These are phyloP conservation scores for Synanceia verrucosa DNA, from an alignment of 2,797 vertebrate species.

Conservation along the genomic window DNA sequence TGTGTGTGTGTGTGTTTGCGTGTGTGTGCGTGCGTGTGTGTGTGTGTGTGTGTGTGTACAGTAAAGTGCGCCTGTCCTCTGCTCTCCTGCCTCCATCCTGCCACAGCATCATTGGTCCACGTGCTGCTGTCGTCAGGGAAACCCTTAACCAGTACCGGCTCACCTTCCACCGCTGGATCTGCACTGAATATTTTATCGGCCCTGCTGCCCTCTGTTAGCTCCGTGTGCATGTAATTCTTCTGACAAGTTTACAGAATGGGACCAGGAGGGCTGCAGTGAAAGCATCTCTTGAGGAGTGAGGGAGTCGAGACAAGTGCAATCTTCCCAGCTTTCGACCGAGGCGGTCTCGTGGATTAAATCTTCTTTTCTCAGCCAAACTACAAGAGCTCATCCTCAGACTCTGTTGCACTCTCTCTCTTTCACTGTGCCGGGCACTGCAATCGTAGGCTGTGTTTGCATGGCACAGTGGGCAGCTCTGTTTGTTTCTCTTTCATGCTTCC, in stretches of 20 bases:
- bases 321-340: constrained; percentile 56
- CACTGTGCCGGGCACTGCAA: constrained; percentile 41
- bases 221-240: constrained; percentile 39
- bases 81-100: constrained; percentile 27
- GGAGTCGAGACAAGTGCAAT: constrained; percentile 46
- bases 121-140: constrained; percentile 87
- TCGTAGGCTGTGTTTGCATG: constrained; percentile 23
- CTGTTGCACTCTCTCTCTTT: constrained; percentile 34
- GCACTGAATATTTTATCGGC: constrained; percentile 83
- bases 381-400: constrained; percentile 64
- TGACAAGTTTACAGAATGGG: constrained; percentile 53
- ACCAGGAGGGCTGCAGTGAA: constrained; percentile 13
- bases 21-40: constrained; percentile 9
- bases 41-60: neutral
- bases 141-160: constrained; percentile 80
- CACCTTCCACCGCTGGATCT: constrained; percentile 75
- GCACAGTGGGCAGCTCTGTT: constrained; percentile 53
- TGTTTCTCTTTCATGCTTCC: constrained; percentile 25
- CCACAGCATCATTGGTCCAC: constrained; percentile 48
- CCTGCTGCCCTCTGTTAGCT: constrained; percentile 23
- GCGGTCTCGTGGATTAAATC: constrained; percentile 77
- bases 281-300: constrained; percentile 43
- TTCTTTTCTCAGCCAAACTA: constrained; percentile 64
- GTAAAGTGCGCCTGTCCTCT: constrained; percentile 15
- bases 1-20: neutral